Conservation (phyloP, 2,888 invertebrate species). For the Hydroisotoma schaefferi region DNA sequence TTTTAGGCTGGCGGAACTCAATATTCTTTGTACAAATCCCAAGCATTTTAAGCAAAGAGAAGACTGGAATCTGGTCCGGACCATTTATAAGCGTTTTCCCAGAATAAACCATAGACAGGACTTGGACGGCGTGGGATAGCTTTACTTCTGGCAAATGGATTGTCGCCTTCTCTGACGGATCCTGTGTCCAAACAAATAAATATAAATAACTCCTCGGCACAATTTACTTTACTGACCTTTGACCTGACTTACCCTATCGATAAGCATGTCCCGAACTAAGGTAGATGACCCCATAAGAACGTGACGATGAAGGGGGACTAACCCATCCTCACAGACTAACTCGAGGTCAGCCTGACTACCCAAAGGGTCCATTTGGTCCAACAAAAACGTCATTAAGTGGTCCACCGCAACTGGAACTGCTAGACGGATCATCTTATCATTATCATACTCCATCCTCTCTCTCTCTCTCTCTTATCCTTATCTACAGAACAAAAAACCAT, state of each 20-base stretch:
- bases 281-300: slow-evolving; percentile 34
- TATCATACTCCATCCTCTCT: too few species aligned
- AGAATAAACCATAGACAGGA: slow-evolving; percentile 19
- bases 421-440: too few species aligned
- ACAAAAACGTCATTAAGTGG: slow-evolving; percentile 2
- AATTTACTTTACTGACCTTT: not conserved
- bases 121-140: slow-evolving; percentile 17
- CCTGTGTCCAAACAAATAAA: slow-evolving; percentile 17
- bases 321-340: slow-evolving; percentile 36
- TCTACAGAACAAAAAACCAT: too few species aligned
- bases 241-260: slow-evolving; percentile 18
- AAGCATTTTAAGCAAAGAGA: slow-evolving; percentile 13
- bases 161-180: slow-evolving; percentile 28
- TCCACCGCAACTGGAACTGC: too few species aligned
- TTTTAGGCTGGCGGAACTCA: not conserved
- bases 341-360: slow-evolving; percentile 28
- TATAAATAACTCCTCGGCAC: not conserved
- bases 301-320: slow-evolving; percentile 36
- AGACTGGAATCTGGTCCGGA: slow-evolving; percentile 6
- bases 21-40: slow-evolving; percentile 5
- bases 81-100: slow-evolving; percentile 18
- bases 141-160: slow-evolving; percentile 30
- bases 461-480: too few species aligned
- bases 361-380: slow-evolving; percentile 10
- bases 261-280: slow-evolving; percentile 24